Conservation (phyloP, 2,797 vertebrate genomes). For the Gallinago solitaria region DNA sequence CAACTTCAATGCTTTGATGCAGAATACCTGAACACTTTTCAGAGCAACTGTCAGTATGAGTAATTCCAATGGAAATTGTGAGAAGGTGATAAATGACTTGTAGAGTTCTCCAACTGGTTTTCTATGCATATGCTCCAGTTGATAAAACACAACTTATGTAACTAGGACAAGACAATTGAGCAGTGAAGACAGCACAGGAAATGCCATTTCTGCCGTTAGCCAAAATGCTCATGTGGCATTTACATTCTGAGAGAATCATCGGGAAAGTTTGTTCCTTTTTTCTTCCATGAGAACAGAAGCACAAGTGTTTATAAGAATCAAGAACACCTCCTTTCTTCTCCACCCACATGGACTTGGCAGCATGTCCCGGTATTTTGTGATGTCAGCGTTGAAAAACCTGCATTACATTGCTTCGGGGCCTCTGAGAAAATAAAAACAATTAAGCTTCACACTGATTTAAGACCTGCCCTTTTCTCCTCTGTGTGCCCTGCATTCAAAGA, state of each 20-base stretch:
- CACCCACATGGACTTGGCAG: constrained; percentile 54
- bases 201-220: constrained; percentile 10
- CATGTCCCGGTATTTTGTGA: constrained; percentile 12
- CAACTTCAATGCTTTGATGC: neutral
- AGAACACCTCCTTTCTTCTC: constrained; percentile 40
- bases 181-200: constrained; percentile 56
- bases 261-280: neutral
- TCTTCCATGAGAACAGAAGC: constrained; percentile 30
- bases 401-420: neutral
- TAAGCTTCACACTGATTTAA: neutral
- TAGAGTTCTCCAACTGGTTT: constrained; percentile 54
- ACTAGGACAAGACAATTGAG: constrained; percentile 25
- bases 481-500: neutral
- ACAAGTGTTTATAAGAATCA: constrained; percentile 31
- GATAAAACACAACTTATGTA: constrained; percentile 57
- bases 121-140: neutral
- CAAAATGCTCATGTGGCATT: neutral
- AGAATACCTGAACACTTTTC: constrained; percentile 34
- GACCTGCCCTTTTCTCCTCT: constrained; percentile 11
- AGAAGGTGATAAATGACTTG: constrained; percentile 10
- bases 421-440: constrained; percentile 51
- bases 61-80: constrained; percentile 51
- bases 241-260: neutral
- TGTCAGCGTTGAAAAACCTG: constrained; percentile 47
- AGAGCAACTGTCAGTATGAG: constrained; percentile 36